Conservation (phyloP, 1,140 invertebrate genomes). For the Zaprionus inermis region DNA sequence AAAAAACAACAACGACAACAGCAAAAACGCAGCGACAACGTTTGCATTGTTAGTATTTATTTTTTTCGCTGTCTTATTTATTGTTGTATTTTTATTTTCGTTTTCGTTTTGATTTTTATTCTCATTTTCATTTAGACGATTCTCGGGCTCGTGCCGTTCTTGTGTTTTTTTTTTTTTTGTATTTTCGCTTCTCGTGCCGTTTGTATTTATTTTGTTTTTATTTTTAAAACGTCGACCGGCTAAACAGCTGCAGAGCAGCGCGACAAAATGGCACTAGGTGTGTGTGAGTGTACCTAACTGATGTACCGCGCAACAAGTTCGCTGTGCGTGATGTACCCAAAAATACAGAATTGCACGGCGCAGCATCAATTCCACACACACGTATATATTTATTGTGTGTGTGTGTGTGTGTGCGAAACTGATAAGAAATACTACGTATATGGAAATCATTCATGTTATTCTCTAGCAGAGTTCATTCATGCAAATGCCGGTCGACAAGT, state of each 20-base stretch:
- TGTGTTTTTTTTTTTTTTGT: neutral
- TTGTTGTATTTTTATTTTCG: constrained; percentile 12
- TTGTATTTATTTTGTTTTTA: constrained; percentile 40
- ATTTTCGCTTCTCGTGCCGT: neutral
- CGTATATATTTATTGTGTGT: neutral
- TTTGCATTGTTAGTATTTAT: constrained; percentile 33
- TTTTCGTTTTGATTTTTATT: constrained; percentile 15
- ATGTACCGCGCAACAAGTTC: neutral
- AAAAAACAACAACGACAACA: constrained; percentile 14
- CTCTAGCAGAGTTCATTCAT: constrained; percentile 3
- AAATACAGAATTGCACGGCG: neutral
- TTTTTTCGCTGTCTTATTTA: neutral
- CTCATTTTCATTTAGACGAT: constrained; percentile 24
- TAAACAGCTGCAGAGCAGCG: constrained; percentile 45
- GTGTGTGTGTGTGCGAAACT: neutral
- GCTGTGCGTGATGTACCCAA: neutral
- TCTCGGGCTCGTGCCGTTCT: neutral
- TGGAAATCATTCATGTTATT: constrained; percentile 3
- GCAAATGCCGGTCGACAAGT: neutral
- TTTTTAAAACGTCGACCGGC: constrained; percentile 48
- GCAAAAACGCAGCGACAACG: neutral
- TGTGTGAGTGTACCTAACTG: neutral
- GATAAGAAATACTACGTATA: neutral
- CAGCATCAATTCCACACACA: neutral
- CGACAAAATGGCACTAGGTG: constrained; percentile 36